phyloP scores from a whole-genome alignment of 1,140 invertebrate species.

The Lineus longissimus region DNA sequence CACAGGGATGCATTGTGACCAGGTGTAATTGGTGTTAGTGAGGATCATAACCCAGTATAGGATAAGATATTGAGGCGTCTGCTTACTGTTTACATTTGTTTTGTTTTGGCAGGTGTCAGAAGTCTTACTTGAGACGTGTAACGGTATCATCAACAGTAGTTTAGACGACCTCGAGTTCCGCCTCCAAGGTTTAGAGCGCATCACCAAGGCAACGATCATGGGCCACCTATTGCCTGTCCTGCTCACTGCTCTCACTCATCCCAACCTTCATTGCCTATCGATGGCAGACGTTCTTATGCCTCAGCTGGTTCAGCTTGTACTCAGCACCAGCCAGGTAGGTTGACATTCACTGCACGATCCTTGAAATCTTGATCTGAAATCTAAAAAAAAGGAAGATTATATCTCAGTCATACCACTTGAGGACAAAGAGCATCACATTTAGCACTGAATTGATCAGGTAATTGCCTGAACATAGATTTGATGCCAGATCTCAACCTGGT shows the following conservation, averaged over 20 bases:
- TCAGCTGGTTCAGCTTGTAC: conserved; percentile 42
- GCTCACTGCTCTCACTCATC: conserved; percentile 45
- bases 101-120: conserved; percentile 38
- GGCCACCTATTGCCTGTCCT: conserved; percentile 48
- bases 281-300: conserved; percentile 47
- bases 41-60: too few relatives aligned
- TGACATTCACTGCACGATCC: too few relatives aligned
- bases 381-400: background rate
- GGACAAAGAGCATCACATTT: too few relatives aligned
- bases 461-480: too few relatives aligned
- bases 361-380: background rate
- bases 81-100: too few relatives aligned
- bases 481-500: too few relatives aligned
- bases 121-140: conserved; percentile 41
- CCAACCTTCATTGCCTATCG: conserved; percentile 35
- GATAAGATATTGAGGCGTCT: too few relatives aligned
- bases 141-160: conserved; percentile 28
- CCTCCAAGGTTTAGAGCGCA: conserved; percentile 42
- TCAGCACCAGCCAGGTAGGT: conserved; percentile 46
- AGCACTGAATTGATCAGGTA: too few relatives aligned
- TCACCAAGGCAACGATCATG: conserved; percentile 49
- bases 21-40: too few relatives aligned
- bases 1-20: too few relatives aligned
- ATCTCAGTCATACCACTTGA: too few relatives aligned
- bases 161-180: conserved; percentile 36